Base-by-base conservation (phyloP, 1,140 invertebrate genomes). In the Drosophila mayri region DNA sequence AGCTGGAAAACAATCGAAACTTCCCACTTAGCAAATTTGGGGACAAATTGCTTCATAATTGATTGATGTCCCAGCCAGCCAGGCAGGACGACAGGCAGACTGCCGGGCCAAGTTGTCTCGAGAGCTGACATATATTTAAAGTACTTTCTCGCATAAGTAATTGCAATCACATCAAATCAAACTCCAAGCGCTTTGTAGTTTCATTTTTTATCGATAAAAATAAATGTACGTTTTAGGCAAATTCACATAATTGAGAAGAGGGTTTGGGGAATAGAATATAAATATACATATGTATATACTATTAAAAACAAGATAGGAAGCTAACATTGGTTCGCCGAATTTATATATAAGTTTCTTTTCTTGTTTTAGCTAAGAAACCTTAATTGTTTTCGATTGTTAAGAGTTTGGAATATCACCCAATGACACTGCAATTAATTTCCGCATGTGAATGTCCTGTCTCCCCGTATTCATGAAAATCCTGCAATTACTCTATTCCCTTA, bases 1-100 rank as follows among this genome's bases (percentile, higher is more conserved):
- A 87, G 75, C 84, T 79, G 52, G 18, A 50, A 50, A 64, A 87
- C 73, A 84, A 90, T 79, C 74, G 82, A 75, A 76, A 81, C 43
- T 46, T 88, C 55, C 88, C 70, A 73, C 54, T 60, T 59, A 59
- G 68, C 68, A 60, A 55, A 72, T 72, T 60, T 72, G 66, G 35
- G 75, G 61, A 85, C 82, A 90, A 90, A 90, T 90, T 85, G 85
- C 76, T 90, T 79, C 85, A 90, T 90, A 90, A 90, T 90, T 90
- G 85, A 90, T 90, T 90, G 85, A 90, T 90, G 78, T 76, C 50
- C 67, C 77, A 20, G 41, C 38, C 40, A 43, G 40, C 20, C 20
- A 46, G 43, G 43, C 20, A 18, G 40, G 9, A 9, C 49, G 49
- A 16, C 68, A 49, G 41, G 41, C 18, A n/a, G 40, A 35, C 7